phyloP scores from a whole-genome alignment of 1,140 invertebrate genomes.

The Yoshiicerus persimilis region DNA sequence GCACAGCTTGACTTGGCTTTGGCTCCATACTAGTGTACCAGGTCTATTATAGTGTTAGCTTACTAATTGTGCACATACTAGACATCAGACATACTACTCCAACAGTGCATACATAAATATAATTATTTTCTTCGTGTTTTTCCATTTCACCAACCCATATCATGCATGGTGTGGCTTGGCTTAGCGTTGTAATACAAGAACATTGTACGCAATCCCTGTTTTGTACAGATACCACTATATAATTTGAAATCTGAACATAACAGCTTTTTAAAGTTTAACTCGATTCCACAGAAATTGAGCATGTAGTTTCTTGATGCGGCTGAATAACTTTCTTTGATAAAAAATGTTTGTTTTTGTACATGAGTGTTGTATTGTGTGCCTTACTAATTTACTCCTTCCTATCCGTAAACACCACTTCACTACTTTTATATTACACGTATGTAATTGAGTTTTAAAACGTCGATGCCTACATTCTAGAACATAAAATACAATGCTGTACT shows the following conservation, averaged over 20 bases:
- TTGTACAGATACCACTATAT: background rate
- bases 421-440: background rate
- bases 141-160: background rate
- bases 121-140: background rate
- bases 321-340: constrained; percentile 1
- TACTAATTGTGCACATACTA: background rate
- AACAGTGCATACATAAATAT: background rate
- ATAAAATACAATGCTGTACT: too few relatives aligned
- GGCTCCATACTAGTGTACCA: background rate
- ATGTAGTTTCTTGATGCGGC: background rate
- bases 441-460: background rate
- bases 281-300: background rate
- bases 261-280: background rate
- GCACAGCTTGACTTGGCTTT: background rate
- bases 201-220: background rate
- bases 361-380: background rate
- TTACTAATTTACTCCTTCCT: background rate
- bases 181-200: background rate
- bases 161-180: background rate
- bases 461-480: too few relatives aligned
- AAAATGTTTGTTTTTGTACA: background rate
- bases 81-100: background rate
- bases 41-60: background rate
- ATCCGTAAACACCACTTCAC: background rate
- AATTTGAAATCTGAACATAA: background rate